phyloP scores from a whole-genome alignment of 1,140 invertebrate species.

The Leptonema lineaticorne region DNA sequence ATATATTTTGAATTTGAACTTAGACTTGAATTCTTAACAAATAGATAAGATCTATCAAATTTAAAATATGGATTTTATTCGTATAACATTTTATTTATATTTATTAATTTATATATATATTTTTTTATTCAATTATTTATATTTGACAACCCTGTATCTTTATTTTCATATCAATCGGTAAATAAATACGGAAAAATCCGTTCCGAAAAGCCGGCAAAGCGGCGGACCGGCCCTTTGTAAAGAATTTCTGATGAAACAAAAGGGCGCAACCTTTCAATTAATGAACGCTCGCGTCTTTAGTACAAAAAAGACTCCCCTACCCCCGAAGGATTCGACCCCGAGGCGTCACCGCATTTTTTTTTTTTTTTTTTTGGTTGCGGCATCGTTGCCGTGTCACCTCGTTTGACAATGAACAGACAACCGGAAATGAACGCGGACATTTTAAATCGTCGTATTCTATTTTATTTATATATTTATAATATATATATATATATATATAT shows the following conservation, averaged over 20 bases:
- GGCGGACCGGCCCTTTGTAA: slow-evolving; percentile 13
- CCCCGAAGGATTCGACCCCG: neutral
- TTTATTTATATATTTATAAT: neutral
- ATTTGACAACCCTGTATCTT: no score
- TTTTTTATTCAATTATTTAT: no score
- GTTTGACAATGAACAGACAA: slow-evolving; percentile 8
- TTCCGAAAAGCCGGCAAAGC: neutral
- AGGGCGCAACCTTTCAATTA: slow-evolving; percentile 32
- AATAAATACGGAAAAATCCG: no score
- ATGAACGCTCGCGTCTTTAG: slow-evolving; percentile 13
- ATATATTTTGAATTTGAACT: no score
- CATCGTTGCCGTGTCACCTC: neutral
- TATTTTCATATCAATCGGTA: no score
- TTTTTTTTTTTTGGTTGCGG: slow-evolving; percentile 3
- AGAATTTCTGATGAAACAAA: slow-evolving; percentile 26
- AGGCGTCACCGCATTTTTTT: no score
- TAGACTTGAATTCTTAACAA: no score
- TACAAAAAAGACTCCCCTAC: no score
- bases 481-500: neutral
- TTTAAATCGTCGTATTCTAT: slow-evolving; percentile 7
- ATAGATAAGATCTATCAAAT: no score
- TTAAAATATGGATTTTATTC: no score
- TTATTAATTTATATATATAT: no score
- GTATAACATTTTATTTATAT: no score
- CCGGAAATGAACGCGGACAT: slow-evolving; percentile 7